Base-by-base conservation (phyloP, 35 echinoderm and acorn worm species). In the Patiria miniata region DNA sequence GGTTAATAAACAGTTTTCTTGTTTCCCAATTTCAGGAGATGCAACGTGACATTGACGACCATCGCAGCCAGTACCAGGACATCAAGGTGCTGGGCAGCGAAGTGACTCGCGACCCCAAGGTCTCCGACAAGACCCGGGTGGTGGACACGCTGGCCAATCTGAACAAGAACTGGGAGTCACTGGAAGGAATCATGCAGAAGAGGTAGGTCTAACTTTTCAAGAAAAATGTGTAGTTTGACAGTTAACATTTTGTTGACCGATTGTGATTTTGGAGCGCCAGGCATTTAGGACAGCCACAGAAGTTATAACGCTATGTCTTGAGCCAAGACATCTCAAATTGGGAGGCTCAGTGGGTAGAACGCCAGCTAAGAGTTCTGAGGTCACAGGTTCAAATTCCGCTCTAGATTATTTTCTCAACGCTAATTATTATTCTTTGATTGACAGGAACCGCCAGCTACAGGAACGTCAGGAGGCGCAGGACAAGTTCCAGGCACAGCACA, bases 391-490 rank as follows among this genome's bases (percentile, higher is more conserved):
- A n/a, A n/a, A n/a, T n/a, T n/a, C n/a, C n/a, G n/a, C n/a, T n/a
- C n/a, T n/a, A n/a, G 61, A 28, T 28, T 69, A 36, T 7, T 6
- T 36, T 69, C 4, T 4, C 61, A 69, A 69, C 5, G 3, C 15
- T 40, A 6, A 0, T 85, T 32, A 50, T 79, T 81, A 2, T 39
- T 47, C 52, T 61, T n/a, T n/a, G n/a, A n/a, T n/a, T 15, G 7
- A 26, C 89, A 98, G 96, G 78, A 87, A 94, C 36, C 90, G 78
- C 29, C 96, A 99, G 82, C 79, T 99, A n/a, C 89, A 99, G 33
- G 93, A 99, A 52, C 83, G 92, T 18, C 96, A 99, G 80, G 96
- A 94, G 39, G 93, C 96, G 32, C 89, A 99, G 18, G 96, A 99
- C 77, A 94, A 99, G 86, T 99, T 94, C 83, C 83, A 83, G 79